A percentile compares a stretch with the other conserved stretches of the same genome.
phyloP scores from a whole-genome alignment of 2,888 invertebrate species.

The Oxyteleia sp. region DNA sequence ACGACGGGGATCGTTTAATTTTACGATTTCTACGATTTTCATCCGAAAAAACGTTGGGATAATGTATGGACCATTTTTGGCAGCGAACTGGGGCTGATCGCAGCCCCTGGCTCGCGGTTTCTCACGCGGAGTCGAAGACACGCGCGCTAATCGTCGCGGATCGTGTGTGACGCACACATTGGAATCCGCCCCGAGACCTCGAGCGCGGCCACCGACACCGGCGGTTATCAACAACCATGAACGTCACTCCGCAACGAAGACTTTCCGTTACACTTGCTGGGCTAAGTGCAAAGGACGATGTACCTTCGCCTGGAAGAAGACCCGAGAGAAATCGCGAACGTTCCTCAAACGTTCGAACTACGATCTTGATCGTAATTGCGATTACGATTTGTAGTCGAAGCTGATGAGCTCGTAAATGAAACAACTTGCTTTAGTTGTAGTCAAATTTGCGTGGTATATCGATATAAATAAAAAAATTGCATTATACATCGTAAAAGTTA shows the following conservation, averaged over 20 bases:
- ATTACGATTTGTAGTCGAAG: no score
- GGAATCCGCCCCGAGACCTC: conserved; percentile 84
- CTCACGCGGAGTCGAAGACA: conserved; percentile 42
- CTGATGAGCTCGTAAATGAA: no score
- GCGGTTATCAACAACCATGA: conserved; percentile 71
- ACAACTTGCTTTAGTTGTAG: no score
- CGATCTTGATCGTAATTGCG: no score
- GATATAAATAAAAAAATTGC: no score
- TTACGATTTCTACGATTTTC: no score
- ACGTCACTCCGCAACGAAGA: conserved; percentile 57
- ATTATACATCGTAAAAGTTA: no score
- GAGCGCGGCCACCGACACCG: conserved; percentile 85
- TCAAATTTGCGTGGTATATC: no score
- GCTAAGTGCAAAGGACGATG: conserved; percentile 60
- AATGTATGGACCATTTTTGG: conserved; percentile 28
- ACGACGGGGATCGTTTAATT: no score
- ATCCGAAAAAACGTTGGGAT: conserved; percentile 1
- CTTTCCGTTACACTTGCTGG: conserved; percentile 68
- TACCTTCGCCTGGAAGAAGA: conserved; percentile 37
- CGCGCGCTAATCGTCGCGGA: conserved; percentile 62
- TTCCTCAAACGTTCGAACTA: no score
- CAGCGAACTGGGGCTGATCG: conserved; percentile 9
- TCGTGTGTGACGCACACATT: conserved; percentile 83
- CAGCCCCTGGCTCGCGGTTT: background rate
- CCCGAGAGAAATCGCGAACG: conserved; percentile 26